phyloP scores from a whole-genome alignment of 2,113 vertebrate genomes.

The Rana temporaria region DNA sequence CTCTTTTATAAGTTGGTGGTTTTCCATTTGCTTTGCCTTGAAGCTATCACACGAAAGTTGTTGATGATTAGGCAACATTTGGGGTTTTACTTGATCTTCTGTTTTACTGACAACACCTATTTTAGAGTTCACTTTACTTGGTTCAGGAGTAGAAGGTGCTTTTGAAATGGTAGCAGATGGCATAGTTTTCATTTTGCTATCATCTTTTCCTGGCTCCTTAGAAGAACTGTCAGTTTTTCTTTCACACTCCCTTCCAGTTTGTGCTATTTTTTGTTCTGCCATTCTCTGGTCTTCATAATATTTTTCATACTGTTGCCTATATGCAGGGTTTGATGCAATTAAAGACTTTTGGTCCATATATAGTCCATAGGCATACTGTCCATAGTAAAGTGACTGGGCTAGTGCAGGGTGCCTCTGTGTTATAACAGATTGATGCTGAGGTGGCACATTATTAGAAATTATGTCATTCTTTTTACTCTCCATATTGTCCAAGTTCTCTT shows the following conservation, averaged over 20 bases:
- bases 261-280: constrained; percentile 86
- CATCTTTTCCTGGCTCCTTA: constrained; percentile 84
- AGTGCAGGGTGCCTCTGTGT: constrained; percentile 94
- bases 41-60: constrained; percentile 82
- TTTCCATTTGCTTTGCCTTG: constrained; percentile 88
- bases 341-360: constrained; percentile 96
- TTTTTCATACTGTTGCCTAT: constrained; percentile 84
- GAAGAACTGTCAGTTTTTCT: constrained; percentile 72
- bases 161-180: constrained; percentile 87
- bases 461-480: constrained; percentile 85
- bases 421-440: constrained; percentile 94
- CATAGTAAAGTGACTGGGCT: constrained; percentile 97
- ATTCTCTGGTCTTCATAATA: constrained; percentile 91
- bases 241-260: constrained; percentile 76
- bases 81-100: constrained; percentile 85
- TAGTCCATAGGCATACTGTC: constrained; percentile 94
- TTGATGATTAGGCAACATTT: constrained; percentile 80
- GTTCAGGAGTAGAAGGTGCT: constrained; percentile 81
- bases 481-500: constrained; percentile 76
- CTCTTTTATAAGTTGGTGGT: constrained; percentile 92
- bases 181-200: constrained; percentile 81
- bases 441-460: constrained; percentile 75
- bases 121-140: constrained; percentile 86
- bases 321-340: constrained; percentile 84
- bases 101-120: constrained; percentile 80